Evolutionary conservation across 2,888 invertebrate genomes (phyloP), one percentile per base, ranked within the genome.

Genomic region (Pogonocherus hispidulus): DNA sequence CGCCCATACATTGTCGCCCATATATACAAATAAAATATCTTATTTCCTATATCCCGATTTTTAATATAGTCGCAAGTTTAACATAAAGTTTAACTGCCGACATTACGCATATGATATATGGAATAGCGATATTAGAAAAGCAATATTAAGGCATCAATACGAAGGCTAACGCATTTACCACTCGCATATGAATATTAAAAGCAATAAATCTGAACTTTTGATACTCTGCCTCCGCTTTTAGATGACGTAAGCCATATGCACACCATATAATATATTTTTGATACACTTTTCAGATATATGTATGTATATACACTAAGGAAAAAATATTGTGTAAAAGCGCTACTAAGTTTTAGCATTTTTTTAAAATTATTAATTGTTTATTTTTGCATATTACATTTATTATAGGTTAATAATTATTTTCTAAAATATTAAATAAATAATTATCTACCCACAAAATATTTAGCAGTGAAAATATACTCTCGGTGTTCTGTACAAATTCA

Each of bases 101-200:
- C 41, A 62, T 62, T 51, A 63, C 18, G 56, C 66, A 47, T 27
- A 63, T 72, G 70, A 71, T 72, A 74, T 74, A 74, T 70, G 69
- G 63, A 70, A 72, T 72, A 70, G 69, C 72, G 63, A 74, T 74
- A 74, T 74, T 70, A 70, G 66, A 71, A 67, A 69, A 60, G 69
- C 66, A 72, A 70, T 69, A 67, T 70, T 63, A 62, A 71, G 66
- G 66, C 71, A 71, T 71, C 71, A 71, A 71, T 71, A 71, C 71
- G 66, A 71, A 71, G 71, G 68, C 66, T 71, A 71, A 70, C 70
- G 59, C 69, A 71, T 75, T 74, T 73, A 69, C 71, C 70, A 74
- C 67, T 72, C 67, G 41, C 56, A 67, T 74, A 67, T 67, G 72
- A 70, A 76, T 76, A 76, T 76, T 76, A 76, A 74, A 76, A 72